These are phyloP conservation scores for Phrynocephalus vlangalii DNA, from an alignment of 2,797 vertebrate genomes.

Conservation along the genomic window DNA sequence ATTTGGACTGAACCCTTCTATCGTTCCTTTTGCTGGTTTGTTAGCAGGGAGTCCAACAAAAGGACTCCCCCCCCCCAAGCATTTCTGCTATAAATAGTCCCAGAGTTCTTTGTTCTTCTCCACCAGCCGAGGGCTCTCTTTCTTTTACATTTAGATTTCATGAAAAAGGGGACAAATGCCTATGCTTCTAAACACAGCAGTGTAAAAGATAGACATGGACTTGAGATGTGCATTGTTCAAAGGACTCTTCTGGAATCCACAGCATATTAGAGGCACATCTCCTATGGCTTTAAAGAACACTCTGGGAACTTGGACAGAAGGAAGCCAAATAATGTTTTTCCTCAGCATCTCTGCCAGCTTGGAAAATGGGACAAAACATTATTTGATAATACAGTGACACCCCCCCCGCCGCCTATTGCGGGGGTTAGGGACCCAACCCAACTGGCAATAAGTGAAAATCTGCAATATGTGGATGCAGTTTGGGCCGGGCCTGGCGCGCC, in stretches of 20 bases:
- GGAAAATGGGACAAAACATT: not conserved
- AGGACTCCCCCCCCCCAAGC: not conserved
- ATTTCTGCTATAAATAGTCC: not conserved
- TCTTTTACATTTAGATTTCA: not conserved
- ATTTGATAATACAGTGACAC: not conserved
- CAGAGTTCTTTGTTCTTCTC: not conserved
- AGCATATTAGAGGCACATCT: not conserved
- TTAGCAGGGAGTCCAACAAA: not conserved
- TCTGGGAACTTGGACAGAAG: not conserved
- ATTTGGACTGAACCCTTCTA: not conserved
- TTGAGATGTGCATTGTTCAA: not conserved
- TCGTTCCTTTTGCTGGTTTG: not conserved
- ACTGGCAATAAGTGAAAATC: too few relatives aligned
- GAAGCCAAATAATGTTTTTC: not conserved
- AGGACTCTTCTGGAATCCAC: not conserved
- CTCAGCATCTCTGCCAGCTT: not conserved
- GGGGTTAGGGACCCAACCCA: too few relatives aligned
- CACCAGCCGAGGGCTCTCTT: too few relatives aligned
- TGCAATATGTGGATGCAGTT: too few relatives aligned
- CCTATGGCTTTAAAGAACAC: not conserved
- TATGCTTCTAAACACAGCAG: not conserved
- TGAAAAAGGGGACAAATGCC: not conserved
- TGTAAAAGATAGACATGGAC: not conserved
- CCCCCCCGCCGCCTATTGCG: too few relatives aligned
- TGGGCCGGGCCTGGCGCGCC: too few relatives aligned